Conservation (phyloP, 2,888 invertebrate genomes). For the Hololepta plana region DNA sequence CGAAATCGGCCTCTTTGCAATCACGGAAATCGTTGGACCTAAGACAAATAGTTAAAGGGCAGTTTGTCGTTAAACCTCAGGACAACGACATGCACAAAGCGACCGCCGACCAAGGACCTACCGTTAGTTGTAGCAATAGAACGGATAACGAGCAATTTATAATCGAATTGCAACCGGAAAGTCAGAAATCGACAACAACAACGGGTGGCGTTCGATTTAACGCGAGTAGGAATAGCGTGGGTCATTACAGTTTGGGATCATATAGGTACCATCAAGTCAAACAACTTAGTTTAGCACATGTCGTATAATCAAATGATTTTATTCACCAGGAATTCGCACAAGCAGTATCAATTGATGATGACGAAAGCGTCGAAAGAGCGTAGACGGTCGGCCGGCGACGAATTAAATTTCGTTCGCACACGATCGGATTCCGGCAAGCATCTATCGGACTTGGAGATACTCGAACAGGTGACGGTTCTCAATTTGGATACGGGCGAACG, state of each 20-base stretch:
- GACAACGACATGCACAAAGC: constrained; percentile 51
- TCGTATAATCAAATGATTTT: not conserved
- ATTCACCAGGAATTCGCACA: too few species aligned
- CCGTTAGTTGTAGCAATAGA: too few species aligned
- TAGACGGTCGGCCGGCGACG: constrained; percentile 71
- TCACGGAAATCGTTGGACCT: constrained; percentile 24
- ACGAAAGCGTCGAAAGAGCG: too few species aligned
- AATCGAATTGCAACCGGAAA: too few species aligned
- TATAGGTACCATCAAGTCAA: constrained; percentile 19
- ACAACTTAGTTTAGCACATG: not conserved
- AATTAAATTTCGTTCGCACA: constrained; percentile 46
- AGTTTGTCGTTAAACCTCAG: constrained; percentile 39
- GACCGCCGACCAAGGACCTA: too few species aligned
- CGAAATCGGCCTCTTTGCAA: constrained; percentile 15
- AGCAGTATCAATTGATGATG: too few species aligned
- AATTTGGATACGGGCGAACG: constrained; percentile 77
- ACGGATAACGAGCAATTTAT: too few species aligned
- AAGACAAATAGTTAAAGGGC: constrained; percentile 27
- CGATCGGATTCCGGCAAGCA: constrained; percentile 75
- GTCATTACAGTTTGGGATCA: constrained; percentile 26
- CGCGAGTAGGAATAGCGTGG: constrained; percentile 28
- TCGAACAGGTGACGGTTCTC: constrained; percentile 59
- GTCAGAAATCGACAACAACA: too few species aligned
- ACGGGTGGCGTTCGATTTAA: constrained; percentile 8
- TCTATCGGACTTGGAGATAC: constrained; percentile 79